Conservation (phyloP, 2,888 invertebrate species). For the Pseudolycoriella hygida region DNA sequence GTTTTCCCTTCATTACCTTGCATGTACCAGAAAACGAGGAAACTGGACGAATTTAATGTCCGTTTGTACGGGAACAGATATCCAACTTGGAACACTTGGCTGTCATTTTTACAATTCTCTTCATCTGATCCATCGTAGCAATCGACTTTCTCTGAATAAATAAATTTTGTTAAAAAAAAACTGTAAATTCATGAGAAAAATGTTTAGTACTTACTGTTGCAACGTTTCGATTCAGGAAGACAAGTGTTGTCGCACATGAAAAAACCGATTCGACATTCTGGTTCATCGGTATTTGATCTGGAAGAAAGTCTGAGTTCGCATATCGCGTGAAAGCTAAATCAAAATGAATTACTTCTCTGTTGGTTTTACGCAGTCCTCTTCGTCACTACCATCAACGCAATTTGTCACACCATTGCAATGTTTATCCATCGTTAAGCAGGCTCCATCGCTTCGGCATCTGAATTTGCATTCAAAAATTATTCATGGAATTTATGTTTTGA, state of each 20-base stretch:
- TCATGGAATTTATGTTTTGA: too few relatives aligned
- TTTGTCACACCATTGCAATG: constrained; percentile 34
- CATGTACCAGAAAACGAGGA: constrained; percentile 47
- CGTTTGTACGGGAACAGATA: constrained; percentile 47
- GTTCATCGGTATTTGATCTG: constrained; percentile 3
- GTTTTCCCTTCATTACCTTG: constrained; percentile 18
- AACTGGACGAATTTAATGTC: constrained; percentile 40
- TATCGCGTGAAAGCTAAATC: background rate
- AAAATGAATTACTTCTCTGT: background rate
- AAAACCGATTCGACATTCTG: constrained; percentile 22
- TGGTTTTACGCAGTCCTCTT: constrained; percentile 25
- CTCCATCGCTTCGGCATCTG: constrained; percentile 41
- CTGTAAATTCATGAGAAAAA: too few relatives aligned
- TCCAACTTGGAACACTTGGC: constrained; percentile 34
- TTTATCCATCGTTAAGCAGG: constrained; percentile 34
- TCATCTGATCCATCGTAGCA: constrained; percentile 65
- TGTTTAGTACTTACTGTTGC: constrained; percentile 33
- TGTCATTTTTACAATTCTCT: constrained; percentile 35
- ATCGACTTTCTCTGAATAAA: constrained; percentile 28
- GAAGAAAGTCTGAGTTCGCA: background rate
- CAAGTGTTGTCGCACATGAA: constrained; percentile 43
- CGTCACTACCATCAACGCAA: constrained; percentile 38
- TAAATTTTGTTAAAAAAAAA: too few relatives aligned
- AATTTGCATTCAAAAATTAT: too few relatives aligned
- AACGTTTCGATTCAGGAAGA: constrained; percentile 35